Percentiles rank a stretch among this genome's conserved stretches.
Evolutionary conservation across 2,888 invertebrate genomes (phyloP).

Genomic region (Cephus pulcher): DNA sequence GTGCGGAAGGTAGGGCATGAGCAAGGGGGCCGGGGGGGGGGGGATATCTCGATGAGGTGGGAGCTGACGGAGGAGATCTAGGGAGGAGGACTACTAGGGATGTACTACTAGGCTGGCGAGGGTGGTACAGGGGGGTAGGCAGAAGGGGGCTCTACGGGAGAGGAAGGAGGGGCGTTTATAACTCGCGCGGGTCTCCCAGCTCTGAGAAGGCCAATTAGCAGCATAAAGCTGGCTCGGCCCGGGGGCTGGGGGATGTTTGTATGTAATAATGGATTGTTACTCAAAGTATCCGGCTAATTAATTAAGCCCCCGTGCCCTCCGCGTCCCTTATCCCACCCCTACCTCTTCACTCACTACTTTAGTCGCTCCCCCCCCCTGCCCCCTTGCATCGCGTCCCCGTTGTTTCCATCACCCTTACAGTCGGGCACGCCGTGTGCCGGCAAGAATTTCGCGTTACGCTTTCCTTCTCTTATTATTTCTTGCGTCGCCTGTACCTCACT

Average conservation of each 20-base stretch:
- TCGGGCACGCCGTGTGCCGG: neutral
- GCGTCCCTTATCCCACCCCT: constrained; percentile 37
- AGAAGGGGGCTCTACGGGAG: constrained; percentile 22
- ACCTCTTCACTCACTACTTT: constrained; percentile 22
- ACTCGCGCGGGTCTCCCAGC: constrained; percentile 58
- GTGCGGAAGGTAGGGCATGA: neutral
- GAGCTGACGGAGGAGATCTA: constrained; percentile 11
- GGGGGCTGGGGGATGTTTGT: constrained; percentile 61
- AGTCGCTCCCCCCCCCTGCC: neutral
- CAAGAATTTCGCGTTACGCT: constrained; percentile 14
- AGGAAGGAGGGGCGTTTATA: constrained; percentile 60
- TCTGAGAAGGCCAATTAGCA: constrained; percentile 66
- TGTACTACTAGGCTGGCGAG: constrained; percentile 28
- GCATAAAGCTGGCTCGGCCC: constrained; percentile 63
- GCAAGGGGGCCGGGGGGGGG: neutral
- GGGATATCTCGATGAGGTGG: neutral
- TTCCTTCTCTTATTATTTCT: constrained; percentile 13
- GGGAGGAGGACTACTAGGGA: constrained; percentile 12
- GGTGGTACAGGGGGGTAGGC: constrained; percentile 18
- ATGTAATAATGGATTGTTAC: constrained; percentile 67
- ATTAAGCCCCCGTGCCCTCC: constrained; percentile 60
- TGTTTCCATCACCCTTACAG: neutral
- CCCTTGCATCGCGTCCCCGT: neutral
- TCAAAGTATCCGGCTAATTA: constrained; percentile 67
- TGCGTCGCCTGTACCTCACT: constrained; percentile 10